A percentile compares a stretch with the other conserved stretches of the same genome.
Conservation (phyloP, 92 coral and sea anemone genomes). For the Galaxea fascicularis region DNA sequence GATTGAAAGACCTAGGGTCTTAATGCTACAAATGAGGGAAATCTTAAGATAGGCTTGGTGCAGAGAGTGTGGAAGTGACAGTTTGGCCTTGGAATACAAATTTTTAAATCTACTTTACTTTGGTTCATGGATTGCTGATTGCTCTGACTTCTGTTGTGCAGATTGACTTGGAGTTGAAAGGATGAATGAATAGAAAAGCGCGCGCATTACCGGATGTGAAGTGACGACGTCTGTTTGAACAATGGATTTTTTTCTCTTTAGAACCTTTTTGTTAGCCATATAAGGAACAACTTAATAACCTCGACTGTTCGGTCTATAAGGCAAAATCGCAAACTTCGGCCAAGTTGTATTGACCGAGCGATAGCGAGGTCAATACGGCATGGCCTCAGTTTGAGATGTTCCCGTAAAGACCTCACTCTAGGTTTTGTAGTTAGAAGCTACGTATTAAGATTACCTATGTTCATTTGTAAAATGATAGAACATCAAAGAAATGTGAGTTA, state of each 20-base stretch:
- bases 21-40: too few relatives aligned
- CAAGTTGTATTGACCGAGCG: conserved; percentile 32
- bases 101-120: too few relatives aligned
- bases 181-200: neutral
- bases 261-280: neutral
- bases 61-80: neutral
- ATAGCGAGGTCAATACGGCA: neutral
- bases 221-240: neutral
- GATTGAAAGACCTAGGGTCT: neutral
- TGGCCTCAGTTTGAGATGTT: neutral
- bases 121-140: too few relatives aligned
- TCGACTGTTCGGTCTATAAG: conserved; percentile 29
- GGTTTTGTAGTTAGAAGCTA: neutral
- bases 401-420: neutral
- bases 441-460: too few relatives aligned
- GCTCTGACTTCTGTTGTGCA: too few relatives aligned
- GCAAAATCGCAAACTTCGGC: conserved; percentile 32
- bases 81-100: neutral
- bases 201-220: neutral
- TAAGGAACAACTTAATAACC: conserved; percentile 5
- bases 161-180: too few relatives aligned
- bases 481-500: too few relatives aligned
- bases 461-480: too few relatives aligned
- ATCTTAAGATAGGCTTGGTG: too few relatives aligned
- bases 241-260: neutral